These are phyloP conservation scores for Mormyrus hasselquistii DNA, from an alignment of 2,797 vertebrate genomes.

Conservation along the genomic window DNA sequence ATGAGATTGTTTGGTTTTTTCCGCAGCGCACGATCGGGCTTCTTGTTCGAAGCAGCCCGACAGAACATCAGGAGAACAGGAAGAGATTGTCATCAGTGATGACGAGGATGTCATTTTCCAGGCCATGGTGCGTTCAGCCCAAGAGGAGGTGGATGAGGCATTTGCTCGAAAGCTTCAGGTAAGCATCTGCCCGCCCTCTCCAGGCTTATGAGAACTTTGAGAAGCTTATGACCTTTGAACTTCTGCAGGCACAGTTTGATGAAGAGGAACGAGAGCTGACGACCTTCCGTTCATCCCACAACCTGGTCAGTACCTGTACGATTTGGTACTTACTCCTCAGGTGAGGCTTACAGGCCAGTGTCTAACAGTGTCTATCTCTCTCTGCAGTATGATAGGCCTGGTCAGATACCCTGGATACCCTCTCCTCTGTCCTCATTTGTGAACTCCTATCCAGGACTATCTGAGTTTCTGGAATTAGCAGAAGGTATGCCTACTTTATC, in stretches of 20 bases:
- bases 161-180: slow-evolving; percentile 65
- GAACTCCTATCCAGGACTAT: slow-evolving; percentile 13
- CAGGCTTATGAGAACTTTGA: background rate
- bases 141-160: slow-evolving; percentile 62
- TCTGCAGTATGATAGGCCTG: slow-evolving; percentile 34
- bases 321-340: background rate
- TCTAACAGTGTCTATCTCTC: background rate
- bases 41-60: background rate
- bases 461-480: slow-evolving; percentile 16
- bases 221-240: background rate
- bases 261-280: slow-evolving; percentile 44
- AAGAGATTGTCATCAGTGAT: slow-evolving; percentile 57
- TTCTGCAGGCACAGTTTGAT: slow-evolving; percentile 60
- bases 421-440: slow-evolving; percentile 38
- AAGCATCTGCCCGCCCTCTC: background rate
- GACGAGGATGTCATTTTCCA: slow-evolving; percentile 46
- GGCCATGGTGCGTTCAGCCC: slow-evolving; percentile 43
- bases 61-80: slow-evolving; percentile 6
- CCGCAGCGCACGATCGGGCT: slow-evolving; percentile 7
- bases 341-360: background rate
- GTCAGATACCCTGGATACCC: slow-evolving; percentile 36
- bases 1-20: background rate
- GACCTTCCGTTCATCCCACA: slow-evolving; percentile 26
- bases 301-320: slow-evolving; percentile 26
- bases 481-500: slow-evolving; percentile 17